phyloP scores from a whole-genome alignment of 2,888 invertebrate genomes.

The Ornithoptera priamus region DNA sequence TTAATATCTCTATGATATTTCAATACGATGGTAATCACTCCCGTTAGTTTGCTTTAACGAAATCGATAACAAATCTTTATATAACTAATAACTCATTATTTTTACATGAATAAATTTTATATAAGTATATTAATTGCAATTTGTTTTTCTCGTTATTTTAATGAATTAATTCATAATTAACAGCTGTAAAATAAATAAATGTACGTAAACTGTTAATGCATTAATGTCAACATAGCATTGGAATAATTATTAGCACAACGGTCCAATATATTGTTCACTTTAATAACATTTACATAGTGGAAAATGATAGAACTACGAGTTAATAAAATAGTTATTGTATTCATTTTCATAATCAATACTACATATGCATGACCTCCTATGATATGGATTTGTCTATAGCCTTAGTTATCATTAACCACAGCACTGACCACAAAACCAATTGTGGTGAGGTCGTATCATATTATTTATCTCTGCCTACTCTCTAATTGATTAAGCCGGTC shows the following conservation, averaged over 20 bases:
- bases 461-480: conserved; percentile 18
- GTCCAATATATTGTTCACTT: background rate
- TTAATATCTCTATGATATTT: too few relatives aligned
- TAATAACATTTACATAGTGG: background rate
- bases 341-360: background rate
- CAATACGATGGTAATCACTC: too few relatives aligned
- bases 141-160: too few relatives aligned
- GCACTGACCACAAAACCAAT: background rate
- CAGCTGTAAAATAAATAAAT: background rate
- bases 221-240: background rate
- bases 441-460: conserved; percentile 3
- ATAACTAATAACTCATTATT: too few relatives aligned
- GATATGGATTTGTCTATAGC: background rate
- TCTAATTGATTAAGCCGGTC: conserved; percentile 20
- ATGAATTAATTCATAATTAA: background rate
- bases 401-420: background rate
- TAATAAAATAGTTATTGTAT: background rate
- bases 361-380: background rate
- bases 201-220: background rate
- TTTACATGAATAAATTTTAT: too few relatives aligned
- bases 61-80: too few relatives aligned
- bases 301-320: background rate
- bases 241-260: background rate
- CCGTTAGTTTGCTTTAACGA: too few relatives aligned
- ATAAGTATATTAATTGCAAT: too few relatives aligned